Conservation (phyloP, 2,888 invertebrate genomes). For the Erpobdella octoculata region DNA sequence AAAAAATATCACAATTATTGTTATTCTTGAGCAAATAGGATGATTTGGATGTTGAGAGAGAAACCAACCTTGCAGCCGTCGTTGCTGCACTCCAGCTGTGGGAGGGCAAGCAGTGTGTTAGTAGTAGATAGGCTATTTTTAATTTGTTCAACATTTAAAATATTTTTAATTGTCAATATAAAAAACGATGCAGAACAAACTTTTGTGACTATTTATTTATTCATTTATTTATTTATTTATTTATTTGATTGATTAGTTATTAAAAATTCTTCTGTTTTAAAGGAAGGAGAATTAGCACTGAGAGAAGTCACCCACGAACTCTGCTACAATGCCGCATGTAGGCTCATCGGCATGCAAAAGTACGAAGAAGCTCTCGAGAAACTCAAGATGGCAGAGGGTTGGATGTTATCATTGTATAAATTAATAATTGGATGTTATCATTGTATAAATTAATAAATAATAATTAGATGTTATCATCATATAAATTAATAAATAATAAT, state of each 20-base stretch:
- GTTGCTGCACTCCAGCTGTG: slow-evolving; percentile 67
- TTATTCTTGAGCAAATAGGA: slow-evolving; percentile 57
- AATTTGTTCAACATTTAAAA: not conserved
- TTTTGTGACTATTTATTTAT: no score
- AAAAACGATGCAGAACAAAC: no score
- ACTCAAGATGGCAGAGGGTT: slow-evolving; percentile 68
- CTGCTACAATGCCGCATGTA: slow-evolving; percentile 81
- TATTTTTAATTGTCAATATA: not conserved
- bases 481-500: not conserved
- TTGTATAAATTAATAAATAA: not conserved
- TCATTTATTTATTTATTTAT: no score
- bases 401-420: not conserved
- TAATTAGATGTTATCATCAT: not conserved
- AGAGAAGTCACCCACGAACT: slow-evolving; percentile 72
- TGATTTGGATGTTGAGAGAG: slow-evolving; percentile 89
- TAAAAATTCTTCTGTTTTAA: no score
- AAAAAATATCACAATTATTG: not conserved
- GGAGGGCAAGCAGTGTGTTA: slow-evolving; percentile 50
- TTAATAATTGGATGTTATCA: not conserved
- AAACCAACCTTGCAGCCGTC: slow-evolving; percentile 86
- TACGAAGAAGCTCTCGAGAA: slow-evolving; percentile 70
- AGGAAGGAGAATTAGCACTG: slow-evolving; percentile 35
- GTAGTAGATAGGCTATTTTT: not conserved
- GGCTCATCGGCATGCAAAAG: slow-evolving; percentile 65
- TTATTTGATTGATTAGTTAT: no score